These are phyloP conservation scores for Odontocerum albicorne DNA, from an alignment of 2,888 invertebrate genomes.

Conservation along the genomic window DNA sequence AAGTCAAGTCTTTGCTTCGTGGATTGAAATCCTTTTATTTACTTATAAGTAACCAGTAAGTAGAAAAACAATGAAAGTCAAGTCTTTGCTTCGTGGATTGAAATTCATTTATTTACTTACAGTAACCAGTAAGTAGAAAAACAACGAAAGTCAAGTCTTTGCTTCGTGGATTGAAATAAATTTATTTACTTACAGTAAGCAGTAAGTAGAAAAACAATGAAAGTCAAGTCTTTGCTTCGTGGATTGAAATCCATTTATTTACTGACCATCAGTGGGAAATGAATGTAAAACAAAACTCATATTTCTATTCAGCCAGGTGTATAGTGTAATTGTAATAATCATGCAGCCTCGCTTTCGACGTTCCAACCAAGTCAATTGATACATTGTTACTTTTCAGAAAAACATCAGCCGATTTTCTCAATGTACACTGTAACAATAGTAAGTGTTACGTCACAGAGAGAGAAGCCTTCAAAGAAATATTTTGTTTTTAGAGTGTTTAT, in stretches of 20 bases:
- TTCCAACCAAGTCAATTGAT: conserved; percentile 16
- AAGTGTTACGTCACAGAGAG: conserved; percentile 19
- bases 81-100: too few relatives aligned
- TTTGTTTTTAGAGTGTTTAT: conserved; percentile 17
- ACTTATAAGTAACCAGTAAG: too few relatives aligned
- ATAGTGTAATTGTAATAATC: conserved; percentile 2
- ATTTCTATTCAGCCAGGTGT: background rate
- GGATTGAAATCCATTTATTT: background rate
- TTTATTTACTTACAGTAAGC: too few relatives aligned
- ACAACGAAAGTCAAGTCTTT: background rate
- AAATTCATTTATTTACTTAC: too few relatives aligned
- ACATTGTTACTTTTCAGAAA: conserved; percentile 36
- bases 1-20: too few relatives aligned
- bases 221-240: background rate
- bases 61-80: too few relatives aligned
- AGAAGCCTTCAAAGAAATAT: background rate
- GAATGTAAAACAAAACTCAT: background rate
- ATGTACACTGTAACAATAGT: conserved; percentile 34
- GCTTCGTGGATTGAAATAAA: background rate
- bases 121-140: too few relatives aligned
- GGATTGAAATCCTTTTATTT: too few relatives aligned
- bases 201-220: too few relatives aligned
- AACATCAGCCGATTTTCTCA: conserved; percentile 36
- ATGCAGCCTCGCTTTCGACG: conserved; percentile 26
- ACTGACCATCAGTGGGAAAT: background rate